Evolutionary conservation across 2,797 vertebrate genomes (phyloP), one percentile per base, ranked within the genome.

Genomic region (Antennarius maculatus): DNA sequence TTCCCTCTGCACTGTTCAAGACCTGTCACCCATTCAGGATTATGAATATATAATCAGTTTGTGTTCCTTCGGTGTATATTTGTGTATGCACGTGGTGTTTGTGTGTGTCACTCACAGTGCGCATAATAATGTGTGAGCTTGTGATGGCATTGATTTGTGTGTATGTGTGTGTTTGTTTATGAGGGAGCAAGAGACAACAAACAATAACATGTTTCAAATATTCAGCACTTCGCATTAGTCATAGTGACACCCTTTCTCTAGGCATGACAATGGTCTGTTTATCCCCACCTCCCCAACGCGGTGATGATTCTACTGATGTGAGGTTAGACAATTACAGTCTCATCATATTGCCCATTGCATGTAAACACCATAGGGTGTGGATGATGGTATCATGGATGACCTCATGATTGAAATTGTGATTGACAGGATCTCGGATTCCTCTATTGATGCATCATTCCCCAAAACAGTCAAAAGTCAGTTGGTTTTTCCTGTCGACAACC

Each of bases 1-100:
- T 80, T 88, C 71, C 57, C 74, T 70, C 79, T 23, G 64, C 72
- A 46, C 74, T 76, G 82, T 85, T 86, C 81, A 76, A 81, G 83
- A 89, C 82, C 81, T 84, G 88, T 87, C 88, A 91, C 83, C 87
- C 84, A 89, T 91, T 91, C 85, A 88, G 71, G 76, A 86, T 89
- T 88, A 86, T 91, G 87, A 90, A 91, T 89, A 82, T 87, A 84
- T 89, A 90, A 91, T 91, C 83, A 78, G 73, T 60, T 53, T 50
- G 55, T 85, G 80, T 39, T 59, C 74, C 64, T 76, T 71, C 66
- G 76, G 78, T 73, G 69, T 42, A 10, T 55, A 69, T 83, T 81
- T 83, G 74, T 70, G 67, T 69, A 79, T 81, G 80, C 77, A 60
- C 11, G 61, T 53, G 1, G 62, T 50, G 66, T 79, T 70, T 76